Evolutionary conservation across 2,888 invertebrate species (phyloP).

Genomic region (Lymantria monacha): DNA sequence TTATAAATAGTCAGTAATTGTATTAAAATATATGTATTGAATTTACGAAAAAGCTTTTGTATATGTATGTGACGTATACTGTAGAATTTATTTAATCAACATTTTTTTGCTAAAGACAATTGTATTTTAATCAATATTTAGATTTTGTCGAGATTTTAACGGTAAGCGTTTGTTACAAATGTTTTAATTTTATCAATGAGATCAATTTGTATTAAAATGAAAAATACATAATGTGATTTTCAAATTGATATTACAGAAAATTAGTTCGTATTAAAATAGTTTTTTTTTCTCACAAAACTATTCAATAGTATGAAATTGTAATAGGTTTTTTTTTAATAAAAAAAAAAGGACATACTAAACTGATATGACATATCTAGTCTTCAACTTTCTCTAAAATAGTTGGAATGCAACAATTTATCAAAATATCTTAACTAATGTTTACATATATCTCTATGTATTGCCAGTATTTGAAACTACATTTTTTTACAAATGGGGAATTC

Average conservation of each 20-base stretch:
- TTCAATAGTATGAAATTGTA: not conserved
- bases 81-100: too few relatives aligned
- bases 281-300: conserved; percentile 7
- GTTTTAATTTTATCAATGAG: conserved; percentile 20
- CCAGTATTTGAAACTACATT: conserved; percentile 21
- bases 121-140: too few relatives aligned
- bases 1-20: too few relatives aligned
- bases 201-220: conserved; percentile 25
- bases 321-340: conserved; percentile 1
- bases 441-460: not conserved
- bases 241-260: too few relatives aligned
- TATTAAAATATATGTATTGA: too few relatives aligned
- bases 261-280: not conserved
- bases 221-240: conserved; percentile 26
- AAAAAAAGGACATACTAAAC: conserved; percentile 18
- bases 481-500: not conserved
- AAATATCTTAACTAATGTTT: conserved; percentile 25
- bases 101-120: too few relatives aligned
- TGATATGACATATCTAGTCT: conserved; percentile 31
- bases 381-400: conserved; percentile 13
- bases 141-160: too few relatives aligned
- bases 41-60: too few relatives aligned
- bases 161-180: too few relatives aligned
- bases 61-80: too few relatives aligned
- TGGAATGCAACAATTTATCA: conserved; percentile 25